phyloP scores from a whole-genome alignment of 1,140 invertebrate species.

The Drosophila watanabei region DNA sequence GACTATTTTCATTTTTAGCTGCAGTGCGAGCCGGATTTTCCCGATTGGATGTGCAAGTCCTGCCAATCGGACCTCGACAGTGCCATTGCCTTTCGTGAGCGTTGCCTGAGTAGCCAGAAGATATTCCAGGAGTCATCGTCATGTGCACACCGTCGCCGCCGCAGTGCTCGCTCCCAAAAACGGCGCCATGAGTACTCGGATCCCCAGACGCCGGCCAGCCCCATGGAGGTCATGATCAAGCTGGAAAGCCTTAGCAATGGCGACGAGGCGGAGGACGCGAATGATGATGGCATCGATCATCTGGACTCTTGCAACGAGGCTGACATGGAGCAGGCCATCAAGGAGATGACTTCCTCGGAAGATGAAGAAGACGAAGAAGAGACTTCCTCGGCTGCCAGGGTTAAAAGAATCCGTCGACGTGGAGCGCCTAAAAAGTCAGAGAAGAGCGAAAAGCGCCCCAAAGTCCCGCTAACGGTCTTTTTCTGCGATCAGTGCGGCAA shows the following conservation, averaged over 20 bases:
- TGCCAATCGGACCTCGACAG: slow-evolving; percentile 52
- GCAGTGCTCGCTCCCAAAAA: slow-evolving; percentile 36
- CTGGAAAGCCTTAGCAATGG: slow-evolving; percentile 39
- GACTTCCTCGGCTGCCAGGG: slow-evolving; percentile 5
- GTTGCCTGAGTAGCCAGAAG: slow-evolving; percentile 62
- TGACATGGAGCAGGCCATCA: slow-evolving; percentile 20
- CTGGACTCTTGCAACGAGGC: slow-evolving; percentile 42
- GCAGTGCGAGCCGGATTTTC: slow-evolving; percentile 37
- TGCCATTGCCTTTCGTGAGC: slow-evolving; percentile 67
- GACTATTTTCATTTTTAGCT: slow-evolving; percentile 16
- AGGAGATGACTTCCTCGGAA: slow-evolving; percentile 20
- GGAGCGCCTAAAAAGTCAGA: not conserved
- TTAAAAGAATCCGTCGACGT: slow-evolving; percentile 19
- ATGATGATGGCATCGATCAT: slow-evolving; percentile 55
- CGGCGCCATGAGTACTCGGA: slow-evolving; percentile 1
- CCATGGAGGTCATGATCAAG: slow-evolving; percentile 64
- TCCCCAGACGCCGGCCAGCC: slow-evolving; percentile 21
- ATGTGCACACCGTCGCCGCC: slow-evolving; percentile 29
- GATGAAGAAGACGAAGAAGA: slow-evolving; percentile 10
- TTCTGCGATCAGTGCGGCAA: slow-evolving; percentile 73
- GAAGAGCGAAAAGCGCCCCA: slow-evolving; percentile 38
- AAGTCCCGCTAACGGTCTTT: slow-evolving; percentile 53
- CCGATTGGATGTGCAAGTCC: slow-evolving; percentile 56
- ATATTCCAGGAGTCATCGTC: slow-evolving; percentile 33
- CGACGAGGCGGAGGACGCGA: slow-evolving; percentile 25